These are phyloP conservation scores for Burhinus bistriatus DNA, from an alignment of 2,113 vertebrate genomes.

Conservation along the genomic window DNA sequence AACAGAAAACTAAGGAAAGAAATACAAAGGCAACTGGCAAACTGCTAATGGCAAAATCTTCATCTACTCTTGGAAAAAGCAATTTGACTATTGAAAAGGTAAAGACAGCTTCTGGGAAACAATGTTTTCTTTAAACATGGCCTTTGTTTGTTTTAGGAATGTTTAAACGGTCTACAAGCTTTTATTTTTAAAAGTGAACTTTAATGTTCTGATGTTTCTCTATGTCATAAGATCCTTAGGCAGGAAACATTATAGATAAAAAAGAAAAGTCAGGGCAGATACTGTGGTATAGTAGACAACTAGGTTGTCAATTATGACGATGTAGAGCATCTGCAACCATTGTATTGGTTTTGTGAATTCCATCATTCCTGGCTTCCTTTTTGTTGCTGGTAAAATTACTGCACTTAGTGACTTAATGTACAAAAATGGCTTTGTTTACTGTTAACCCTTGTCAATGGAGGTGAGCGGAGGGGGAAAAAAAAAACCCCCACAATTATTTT, in stretches of 20 bases:
- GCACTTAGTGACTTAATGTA: neutral
- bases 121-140: neutral
- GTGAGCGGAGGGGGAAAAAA: no score
- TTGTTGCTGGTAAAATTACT: neutral
- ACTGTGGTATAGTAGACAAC: neutral
- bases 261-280: neutral
- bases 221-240: neutral
- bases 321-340: neutral
- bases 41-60: conserved; percentile 1
- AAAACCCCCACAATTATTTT: neutral
- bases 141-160: neutral
- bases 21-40: neutral
- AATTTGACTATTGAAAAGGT: conserved; percentile 69
- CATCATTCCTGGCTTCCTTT: neutral
- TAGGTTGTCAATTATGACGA: neutral
- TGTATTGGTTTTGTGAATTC: neutral
- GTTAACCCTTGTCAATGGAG: neutral
- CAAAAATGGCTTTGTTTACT: neutral
- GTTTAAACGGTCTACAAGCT: neutral
- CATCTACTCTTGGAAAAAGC: conserved; percentile 12
- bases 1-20: neutral
- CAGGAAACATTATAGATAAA: neutral
- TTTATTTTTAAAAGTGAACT: neutral
- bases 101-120: neutral
- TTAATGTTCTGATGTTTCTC: neutral